Base-by-base conservation (phyloP, 2,797 vertebrate species). In the Thalassophryne amazonica region DNA sequence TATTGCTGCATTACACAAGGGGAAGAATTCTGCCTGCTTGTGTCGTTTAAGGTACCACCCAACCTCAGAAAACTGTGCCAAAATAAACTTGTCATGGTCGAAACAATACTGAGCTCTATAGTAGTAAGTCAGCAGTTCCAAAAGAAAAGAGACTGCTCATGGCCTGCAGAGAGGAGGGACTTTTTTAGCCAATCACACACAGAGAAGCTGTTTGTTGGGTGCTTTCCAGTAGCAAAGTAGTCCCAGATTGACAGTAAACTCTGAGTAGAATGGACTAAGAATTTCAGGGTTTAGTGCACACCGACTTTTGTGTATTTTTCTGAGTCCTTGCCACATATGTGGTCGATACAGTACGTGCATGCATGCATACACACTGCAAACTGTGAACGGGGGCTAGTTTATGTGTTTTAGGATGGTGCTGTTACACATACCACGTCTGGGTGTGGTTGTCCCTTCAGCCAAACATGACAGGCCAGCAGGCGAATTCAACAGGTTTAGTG, bases 401-500 rank as follows among this genome's bases (percentile, higher is more conserved):
- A 30, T 57, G 23, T 18, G 11, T 53, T 47, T 35, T 39, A 38
- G 37, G 32, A 7, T 50, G 59, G 19, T 45, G 25, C 38, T 56
- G 64, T 54, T 76, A 33, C 64, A 67, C 73, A 83, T 87, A 46
- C 78, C 83, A 52, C 36, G 0, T 1, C 34, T 67, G 79, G 87
- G 87, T 75, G 87, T 85, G 85, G 83, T 35, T 78, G 73, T 84
- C 80, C 73, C 52, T 62, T 69, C 51, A 67, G 67, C 21, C 48
- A 54, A 32, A 52, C 71, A 73, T 78, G 77, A 78, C 81, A 77
- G 62, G 52, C 71, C 37, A 41, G 38, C 48, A 60, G 56, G 63
- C 59, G 85, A 81, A 86, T 81, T 71, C 65, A 84, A 74, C 79
- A 83, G 76, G 81, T 83, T 85, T 79, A 81, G 68, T 77, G 71